phyloP scores from a whole-genome alignment of 2,113 vertebrate genomes.

The Sus scrofa region T2T-Sscrofa CM000819.6:3688501-3689000 shows the following conservation, averaged over 20 bases:
- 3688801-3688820: fast-evolving
- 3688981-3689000: fast-evolving
- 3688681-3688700: background rate
- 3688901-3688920: fast-evolving
- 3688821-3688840: fast-evolving
- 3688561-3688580: too few relatives aligned
- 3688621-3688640: fast-evolving
- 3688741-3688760: too few relatives aligned
- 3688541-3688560: background rate
- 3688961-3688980: fast-evolving
- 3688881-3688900: background rate
- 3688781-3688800: fast-evolving
- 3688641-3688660: background rate
- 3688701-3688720: background rate
- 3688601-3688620: background rate
- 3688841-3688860: background rate
- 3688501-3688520: fast-evolving
- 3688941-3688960: fast-evolving
- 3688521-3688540: background rate
- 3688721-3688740: background rate
- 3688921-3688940: fast-evolving
- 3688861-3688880: background rate
- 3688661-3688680: background rate
- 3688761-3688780: too few relatives aligned
- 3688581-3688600: background rate